phyloP scores from a whole-genome alignment of 2,888 invertebrate genomes.

The Synanthedon formicaeformis region DNA sequence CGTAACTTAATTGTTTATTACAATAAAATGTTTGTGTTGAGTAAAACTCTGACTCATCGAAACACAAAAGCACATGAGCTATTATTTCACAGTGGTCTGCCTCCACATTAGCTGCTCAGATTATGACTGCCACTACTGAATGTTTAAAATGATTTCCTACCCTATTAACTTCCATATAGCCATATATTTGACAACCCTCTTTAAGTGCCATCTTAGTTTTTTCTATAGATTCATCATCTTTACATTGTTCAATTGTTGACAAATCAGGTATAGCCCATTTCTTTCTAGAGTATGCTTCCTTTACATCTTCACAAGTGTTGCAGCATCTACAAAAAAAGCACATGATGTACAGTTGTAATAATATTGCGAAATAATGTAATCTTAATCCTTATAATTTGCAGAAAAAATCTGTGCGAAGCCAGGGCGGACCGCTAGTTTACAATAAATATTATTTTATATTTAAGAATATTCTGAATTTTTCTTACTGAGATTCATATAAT shows the following conservation, averaged over 20 bases:
- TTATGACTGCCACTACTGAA: background rate
- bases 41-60: too few species aligned
- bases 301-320: constrained; percentile 95
- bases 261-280: constrained; percentile 89
- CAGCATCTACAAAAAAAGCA: constrained; percentile 81
- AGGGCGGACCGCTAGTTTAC: too few species aligned
- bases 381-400: too few species aligned
- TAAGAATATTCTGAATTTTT: too few species aligned
- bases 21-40: too few species aligned
- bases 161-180: constrained; percentile 93
- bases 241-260: constrained; percentile 90
- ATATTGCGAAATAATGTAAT: too few species aligned
- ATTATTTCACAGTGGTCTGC: too few species aligned
- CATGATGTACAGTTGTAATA: too few species aligned
- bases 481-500: constrained; percentile 73
- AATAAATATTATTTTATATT: too few species aligned
- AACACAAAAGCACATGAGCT: too few species aligned
- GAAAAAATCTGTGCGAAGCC: too few species aligned
- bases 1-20: too few species aligned
- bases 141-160: constrained; percentile 48
- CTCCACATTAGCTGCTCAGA: background rate
- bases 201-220: constrained; percentile 83
- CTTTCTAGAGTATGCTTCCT: constrained; percentile 88
- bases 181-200: constrained; percentile 97
- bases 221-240: constrained; percentile 81